Conservation (phyloP, 2,888 invertebrate genomes). For the Lypha dubia region DNA sequence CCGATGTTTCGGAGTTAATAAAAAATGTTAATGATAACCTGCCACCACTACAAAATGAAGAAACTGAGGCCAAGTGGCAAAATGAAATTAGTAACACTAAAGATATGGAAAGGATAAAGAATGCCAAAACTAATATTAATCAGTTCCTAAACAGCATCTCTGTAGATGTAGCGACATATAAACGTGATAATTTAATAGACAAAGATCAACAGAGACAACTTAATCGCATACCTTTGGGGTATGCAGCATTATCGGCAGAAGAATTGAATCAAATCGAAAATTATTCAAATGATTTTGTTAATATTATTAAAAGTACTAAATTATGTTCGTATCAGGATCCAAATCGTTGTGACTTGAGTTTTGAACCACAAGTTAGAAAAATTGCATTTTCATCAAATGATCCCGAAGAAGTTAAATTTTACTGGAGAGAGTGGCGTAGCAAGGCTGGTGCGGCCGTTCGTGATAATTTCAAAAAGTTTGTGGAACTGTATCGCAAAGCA, state of each 20-base stretch:
- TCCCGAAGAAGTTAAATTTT: constrained; percentile 79
- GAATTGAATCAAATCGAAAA: constrained; percentile 85
- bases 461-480: constrained; percentile 77
- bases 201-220: constrained; percentile 89
- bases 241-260: constrained; percentile 87
- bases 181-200: constrained; percentile 85
- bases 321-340: constrained; percentile 88
- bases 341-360: constrained; percentile 87
- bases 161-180: constrained; percentile 75
- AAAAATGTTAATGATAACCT: constrained; percentile 76
- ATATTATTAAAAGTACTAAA: constrained; percentile 89
- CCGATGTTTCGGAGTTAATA: constrained; percentile 74
- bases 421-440: constrained; percentile 81
- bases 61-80: constrained; percentile 76
- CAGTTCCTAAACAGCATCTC: constrained; percentile 74
- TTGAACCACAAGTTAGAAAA: constrained; percentile 86
- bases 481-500: constrained; percentile 79
- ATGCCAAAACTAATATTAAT: constrained; percentile 75
- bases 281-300: constrained; percentile 89
- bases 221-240: constrained; percentile 88
- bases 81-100: constrained; percentile 77
- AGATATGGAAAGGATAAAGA: constrained; percentile 74
- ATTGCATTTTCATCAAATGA: constrained; percentile 77
- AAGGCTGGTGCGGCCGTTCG: constrained; percentile 76
- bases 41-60: constrained; percentile 76